These are phyloP conservation scores for Labeo calbasu DNA, from an alignment of 2,797 vertebrate genomes.

Conservation along the genomic window DNA sequence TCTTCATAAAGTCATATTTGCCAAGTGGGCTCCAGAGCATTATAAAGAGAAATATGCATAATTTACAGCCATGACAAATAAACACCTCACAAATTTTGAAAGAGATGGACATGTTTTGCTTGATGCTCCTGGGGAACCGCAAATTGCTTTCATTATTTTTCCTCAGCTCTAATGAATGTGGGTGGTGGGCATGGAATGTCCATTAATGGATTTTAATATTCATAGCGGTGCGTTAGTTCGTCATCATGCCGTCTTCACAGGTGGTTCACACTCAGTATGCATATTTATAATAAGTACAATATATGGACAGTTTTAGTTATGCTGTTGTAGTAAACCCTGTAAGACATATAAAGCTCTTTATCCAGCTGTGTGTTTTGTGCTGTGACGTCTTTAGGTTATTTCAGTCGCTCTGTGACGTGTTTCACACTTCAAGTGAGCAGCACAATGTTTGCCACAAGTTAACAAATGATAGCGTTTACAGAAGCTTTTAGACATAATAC, in stretches of 20 bases:
- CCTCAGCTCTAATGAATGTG: constrained; percentile 25
- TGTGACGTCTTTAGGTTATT: neutral
- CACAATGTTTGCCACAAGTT: neutral
- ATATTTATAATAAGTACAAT: constrained; percentile 19
- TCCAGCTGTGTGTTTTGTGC: neutral
- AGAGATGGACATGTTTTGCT: constrained; percentile 35
- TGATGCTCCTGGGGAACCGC: constrained; percentile 13
- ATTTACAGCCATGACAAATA: constrained; percentile 33
- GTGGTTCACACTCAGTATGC: neutral
- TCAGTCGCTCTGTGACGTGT: no score
- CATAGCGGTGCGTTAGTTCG: neutral
- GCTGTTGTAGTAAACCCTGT: neutral
- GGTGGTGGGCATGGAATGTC: constrained; percentile 22
- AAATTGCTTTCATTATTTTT: constrained; percentile 49
- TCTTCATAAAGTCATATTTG: constrained; percentile 29
- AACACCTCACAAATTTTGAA: constrained; percentile 17
- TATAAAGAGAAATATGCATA: constrained; percentile 30
- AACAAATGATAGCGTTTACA: neutral
- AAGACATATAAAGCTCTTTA: neutral
- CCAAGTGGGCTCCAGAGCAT: constrained; percentile 12
- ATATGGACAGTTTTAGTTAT: neutral
- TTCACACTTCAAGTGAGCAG: neutral
- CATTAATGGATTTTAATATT: constrained; percentile 41
- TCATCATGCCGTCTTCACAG: constrained; percentile 1
- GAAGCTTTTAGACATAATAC: neutral